Percentiles rank a stretch among this genome's conserved stretches.
phyloP scores from a whole-genome alignment of 2,888 invertebrate genomes.

The Lysandra coridon region DNA sequence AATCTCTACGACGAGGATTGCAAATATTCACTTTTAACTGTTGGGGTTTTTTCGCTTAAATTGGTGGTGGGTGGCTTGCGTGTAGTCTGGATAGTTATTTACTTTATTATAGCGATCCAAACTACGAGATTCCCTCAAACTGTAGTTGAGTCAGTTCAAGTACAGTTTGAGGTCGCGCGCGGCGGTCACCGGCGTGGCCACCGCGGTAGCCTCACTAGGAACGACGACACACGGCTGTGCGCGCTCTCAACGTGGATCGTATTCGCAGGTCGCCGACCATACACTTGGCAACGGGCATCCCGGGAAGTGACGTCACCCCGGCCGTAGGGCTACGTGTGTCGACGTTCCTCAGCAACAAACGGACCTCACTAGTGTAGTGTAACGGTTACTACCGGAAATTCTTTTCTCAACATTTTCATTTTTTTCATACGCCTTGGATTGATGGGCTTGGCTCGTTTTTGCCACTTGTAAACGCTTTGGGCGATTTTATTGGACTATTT shows the following conservation, averaged over 20 bases:
- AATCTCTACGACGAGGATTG: slow-evolving; percentile 42
- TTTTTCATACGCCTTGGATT: slow-evolving; percentile 41
- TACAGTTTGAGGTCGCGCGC: slow-evolving; percentile 50
- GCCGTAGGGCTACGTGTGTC: slow-evolving; percentile 71
- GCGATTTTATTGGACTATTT: slow-evolving; percentile 38
- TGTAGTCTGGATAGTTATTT: slow-evolving; percentile 46
- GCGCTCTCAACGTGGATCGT: slow-evolving; percentile 66
- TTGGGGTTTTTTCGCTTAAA: slow-evolving; percentile 64
- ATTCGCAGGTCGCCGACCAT: slow-evolving; percentile 69
- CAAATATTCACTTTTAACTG: slow-evolving; percentile 54
- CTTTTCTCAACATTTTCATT: slow-evolving; percentile 39
- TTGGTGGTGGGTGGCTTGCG: slow-evolving; percentile 69
- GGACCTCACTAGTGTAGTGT: slow-evolving; percentile 78
- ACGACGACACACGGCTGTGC: slow-evolving; percentile 78
- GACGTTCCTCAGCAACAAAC: slow-evolving; percentile 75
- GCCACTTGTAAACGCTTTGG: slow-evolving; percentile 39
- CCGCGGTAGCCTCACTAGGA: slow-evolving; percentile 64
- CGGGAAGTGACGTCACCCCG: slow-evolving; percentile 64
- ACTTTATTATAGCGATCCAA: slow-evolving; percentile 45
- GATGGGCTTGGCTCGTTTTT: slow-evolving; percentile 48
- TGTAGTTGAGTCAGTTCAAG: slow-evolving; percentile 32
- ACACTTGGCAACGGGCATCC: slow-evolving; percentile 68
- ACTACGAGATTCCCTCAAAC: slow-evolving; percentile 42
- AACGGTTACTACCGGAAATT: slow-evolving; percentile 43
- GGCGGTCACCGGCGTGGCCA: slow-evolving; percentile 49